Base-by-base conservation (phyloP, 2,113 vertebrate species). In the Phoenicopterus ruber region DNA sequence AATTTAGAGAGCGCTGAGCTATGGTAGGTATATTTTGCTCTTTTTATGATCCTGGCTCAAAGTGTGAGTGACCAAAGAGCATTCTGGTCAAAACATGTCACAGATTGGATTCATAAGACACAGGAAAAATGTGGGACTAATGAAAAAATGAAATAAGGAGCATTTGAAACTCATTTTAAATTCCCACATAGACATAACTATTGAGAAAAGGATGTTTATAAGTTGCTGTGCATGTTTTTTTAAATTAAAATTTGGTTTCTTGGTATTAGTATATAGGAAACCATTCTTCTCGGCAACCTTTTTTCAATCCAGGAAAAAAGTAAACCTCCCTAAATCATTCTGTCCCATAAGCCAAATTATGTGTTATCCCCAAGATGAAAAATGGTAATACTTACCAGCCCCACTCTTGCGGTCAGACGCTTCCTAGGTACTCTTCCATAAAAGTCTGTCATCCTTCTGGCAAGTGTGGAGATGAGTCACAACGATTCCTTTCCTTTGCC, bases 221-320 rank as follows among this genome's bases (percentile, higher is more conserved):
- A 31, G 36, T 29, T 55, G 46, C 57, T 50, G 7, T 54, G 55
- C 1, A 0, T 57, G 4, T 28, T 25, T 70, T 89, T 79, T 49
- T 29, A 42, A 50, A 62, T 71, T 57, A 38, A 80, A 74, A 34
- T 71, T 15, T 62, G 9, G 3, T 71, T 91, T 61, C 13, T 77
- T 44, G 36, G 17, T 74, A 47, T 72, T 29, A 31, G 46, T 58
- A 29, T 32, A 36, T 79, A 61, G 34, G 34, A 83, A 86, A 59
- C 46, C 5, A 10, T n/a, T 38, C 20, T 79, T 82, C 49, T 72
- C 0, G 0, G 15, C n/a, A 58, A 42, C 3, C 0, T 13, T 94
- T 67, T 44, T 66, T 89, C n/a, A 63, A 40, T 38, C 57, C 40
- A 90, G 62, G 22, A 31, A 58, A 69, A 80, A 70, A 66, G 46